Percentiles rank a stretch among this genome's conserved stretches.
Evolutionary conservation across 2,888 invertebrate genomes (phyloP).

Genomic region (Biston stratarius): DNA sequence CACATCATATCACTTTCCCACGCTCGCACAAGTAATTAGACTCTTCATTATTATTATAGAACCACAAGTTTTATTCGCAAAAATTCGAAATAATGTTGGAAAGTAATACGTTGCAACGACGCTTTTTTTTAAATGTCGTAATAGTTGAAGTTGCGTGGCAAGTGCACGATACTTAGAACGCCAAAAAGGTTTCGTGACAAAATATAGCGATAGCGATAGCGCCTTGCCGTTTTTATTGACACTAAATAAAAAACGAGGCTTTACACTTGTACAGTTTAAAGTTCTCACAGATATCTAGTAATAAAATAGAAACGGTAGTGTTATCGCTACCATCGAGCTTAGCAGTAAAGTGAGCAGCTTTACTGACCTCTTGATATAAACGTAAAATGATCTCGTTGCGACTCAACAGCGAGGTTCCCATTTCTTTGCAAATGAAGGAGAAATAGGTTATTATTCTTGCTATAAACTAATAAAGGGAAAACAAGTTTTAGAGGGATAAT

Average conservation of each 20-base stretch:
- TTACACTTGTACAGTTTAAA: slow-evolving; percentile 6
- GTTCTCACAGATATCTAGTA: slow-evolving; percentile 22
- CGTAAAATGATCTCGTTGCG: slow-evolving; percentile 27
- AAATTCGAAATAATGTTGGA: no score
- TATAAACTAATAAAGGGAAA: slow-evolving; percentile 12
- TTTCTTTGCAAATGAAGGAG: slow-evolving; percentile 31
- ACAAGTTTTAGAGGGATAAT: slow-evolving; percentile 4
- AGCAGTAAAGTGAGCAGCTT: slow-evolving; percentile 24
- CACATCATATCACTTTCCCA: no score
- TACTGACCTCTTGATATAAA: slow-evolving; percentile 25
- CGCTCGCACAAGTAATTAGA: no score
- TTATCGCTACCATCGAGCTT: slow-evolving; percentile 25
- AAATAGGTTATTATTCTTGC: slow-evolving; percentile 5
- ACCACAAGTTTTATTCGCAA: no score
- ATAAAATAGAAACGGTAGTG: slow-evolving; percentile 21
- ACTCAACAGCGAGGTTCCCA: slow-evolving; percentile 7
- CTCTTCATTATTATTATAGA: no score
- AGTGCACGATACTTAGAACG: no score
- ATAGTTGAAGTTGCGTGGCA: no score
- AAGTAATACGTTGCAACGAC: no score
- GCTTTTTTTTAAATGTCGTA: no score
- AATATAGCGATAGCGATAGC: no score
- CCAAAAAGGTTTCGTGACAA: no score
- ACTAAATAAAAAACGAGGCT: background rate
- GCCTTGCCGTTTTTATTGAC: no score